Evolutionary conservation across 1,140 invertebrate species (phyloP), one percentile per base, ranked within the genome.

Genomic region (Spodoptera litura): DNA sequence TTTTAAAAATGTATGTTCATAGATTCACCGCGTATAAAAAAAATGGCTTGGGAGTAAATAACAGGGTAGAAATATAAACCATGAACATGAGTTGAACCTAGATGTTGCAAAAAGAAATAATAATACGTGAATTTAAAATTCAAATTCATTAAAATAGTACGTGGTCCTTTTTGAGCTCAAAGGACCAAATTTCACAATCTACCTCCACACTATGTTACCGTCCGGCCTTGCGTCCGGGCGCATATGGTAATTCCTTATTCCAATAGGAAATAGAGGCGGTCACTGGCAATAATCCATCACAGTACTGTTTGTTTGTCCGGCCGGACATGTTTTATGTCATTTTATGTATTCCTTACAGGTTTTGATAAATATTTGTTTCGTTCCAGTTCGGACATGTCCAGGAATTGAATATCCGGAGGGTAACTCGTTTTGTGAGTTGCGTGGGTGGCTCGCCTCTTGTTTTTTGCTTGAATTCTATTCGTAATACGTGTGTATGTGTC

Each of bases 191-290:
- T 1, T 2, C 25, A 80, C 81, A 80, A 88, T 84, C 88, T 80
- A 10, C 77, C 80, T 93, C 91, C 88, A 88, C 31, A 87, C 55
- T 78, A 66, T 2, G 0, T 12, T 10, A 20, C 58, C 59, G 13
- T 74, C 71, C 56, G 25, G 71, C 25, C n/a, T 61, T 25, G 49
- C n/a, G 58, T 53, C 73, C 59, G 73, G 73, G 49, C 93, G 89
- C 93, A 94, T 94, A 94, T 94, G 93, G 93, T 94, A 93, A 94
- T 94, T 93, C 85, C 93, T 93, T 94, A 93, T 92, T 92, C 91
- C 91, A 91, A 94, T 92, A 94, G 90, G 91, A 94, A 93, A 93
- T 93, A 91, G 91, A 89, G 87, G 91, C 91, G 93, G 93, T 94
- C 93, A 93, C 85, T 91, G 86, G 91, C 93, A 94, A 94, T 94